These are phyloP conservation scores for Penaeus indicus DNA, from an alignment of 1,140 invertebrate genomes.

Conservation along the genomic window DNA sequence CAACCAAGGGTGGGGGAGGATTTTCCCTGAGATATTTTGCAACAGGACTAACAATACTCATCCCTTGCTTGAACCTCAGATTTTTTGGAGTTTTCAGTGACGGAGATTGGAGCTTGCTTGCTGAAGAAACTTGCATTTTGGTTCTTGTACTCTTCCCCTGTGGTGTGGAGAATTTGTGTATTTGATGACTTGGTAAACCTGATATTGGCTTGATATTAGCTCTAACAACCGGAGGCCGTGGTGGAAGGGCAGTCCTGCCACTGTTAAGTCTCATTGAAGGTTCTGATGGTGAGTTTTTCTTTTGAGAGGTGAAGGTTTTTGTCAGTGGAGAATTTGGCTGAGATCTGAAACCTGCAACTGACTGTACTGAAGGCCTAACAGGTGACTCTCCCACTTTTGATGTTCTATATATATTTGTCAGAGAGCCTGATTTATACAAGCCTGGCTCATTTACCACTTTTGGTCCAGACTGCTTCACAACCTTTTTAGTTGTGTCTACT, in stretches of 20 bases:
- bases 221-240: background rate
- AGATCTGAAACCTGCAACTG: background rate
- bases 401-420: background rate
- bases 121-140: background rate
- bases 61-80: background rate
- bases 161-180: background rate
- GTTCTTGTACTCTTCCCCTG: background rate
- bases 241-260: slow-evolving; percentile 15
- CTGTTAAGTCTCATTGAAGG: too few relatives aligned
- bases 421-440: background rate
- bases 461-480: background rate
- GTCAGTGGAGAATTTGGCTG: background rate
- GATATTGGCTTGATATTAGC: too few relatives aligned
- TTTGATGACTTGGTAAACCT: background rate
- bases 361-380: background rate
- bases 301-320: background rate
- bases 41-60: slow-evolving; percentile 24
- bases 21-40: slow-evolving; percentile 22
- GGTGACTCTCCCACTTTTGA: background rate
- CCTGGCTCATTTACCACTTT: background rate
- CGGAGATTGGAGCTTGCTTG: background rate
- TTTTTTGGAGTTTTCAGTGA: too few relatives aligned
- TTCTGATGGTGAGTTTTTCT: background rate
- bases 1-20: background rate
- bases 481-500: too few relatives aligned